Conservation (phyloP, 2,113 vertebrate species). For the Paedocypris sp. region DNA sequence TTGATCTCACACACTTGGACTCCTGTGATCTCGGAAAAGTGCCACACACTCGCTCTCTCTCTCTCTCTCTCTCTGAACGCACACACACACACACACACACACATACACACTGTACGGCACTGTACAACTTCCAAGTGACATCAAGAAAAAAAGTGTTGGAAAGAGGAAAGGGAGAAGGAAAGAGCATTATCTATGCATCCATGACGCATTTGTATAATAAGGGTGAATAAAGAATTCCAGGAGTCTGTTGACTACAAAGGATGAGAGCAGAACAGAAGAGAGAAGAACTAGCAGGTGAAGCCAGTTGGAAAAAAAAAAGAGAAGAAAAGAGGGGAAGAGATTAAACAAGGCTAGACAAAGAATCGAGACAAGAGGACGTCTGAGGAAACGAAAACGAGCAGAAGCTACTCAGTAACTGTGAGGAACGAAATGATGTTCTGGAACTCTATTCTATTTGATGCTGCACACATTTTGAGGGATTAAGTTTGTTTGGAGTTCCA, state of each 20-base stretch:
- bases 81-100: conserved; percentile 1
- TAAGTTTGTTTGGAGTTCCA: no score
- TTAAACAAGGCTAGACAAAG: background rate
- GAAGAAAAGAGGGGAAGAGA: background rate
- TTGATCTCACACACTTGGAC: conserved; percentile 32
- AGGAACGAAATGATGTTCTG: no score
- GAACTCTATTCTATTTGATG: no score
- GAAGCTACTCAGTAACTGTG: no score
- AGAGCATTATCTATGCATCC: conserved; percentile 3
- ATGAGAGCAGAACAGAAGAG: background rate
- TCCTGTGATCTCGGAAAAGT: conserved; percentile 32
- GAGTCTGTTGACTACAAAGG: background rate
- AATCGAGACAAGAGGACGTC: background rate
- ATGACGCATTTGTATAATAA: background rate
- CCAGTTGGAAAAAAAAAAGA: background rate
- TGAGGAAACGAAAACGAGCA: background rate
- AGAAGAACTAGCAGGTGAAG: background rate
- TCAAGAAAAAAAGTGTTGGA: conserved; percentile 22
- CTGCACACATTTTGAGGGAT: no score
- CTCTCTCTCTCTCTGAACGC: no score
- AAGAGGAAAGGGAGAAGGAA: conserved; percentile 10
- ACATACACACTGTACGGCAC: conserved; percentile 1
- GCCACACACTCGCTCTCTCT: no score
- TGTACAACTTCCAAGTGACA: conserved; percentile 10
- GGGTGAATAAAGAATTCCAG: background rate